Base-by-base conservation (phyloP, 2,888 invertebrate species). In the Thereva nobilitata region DNA sequence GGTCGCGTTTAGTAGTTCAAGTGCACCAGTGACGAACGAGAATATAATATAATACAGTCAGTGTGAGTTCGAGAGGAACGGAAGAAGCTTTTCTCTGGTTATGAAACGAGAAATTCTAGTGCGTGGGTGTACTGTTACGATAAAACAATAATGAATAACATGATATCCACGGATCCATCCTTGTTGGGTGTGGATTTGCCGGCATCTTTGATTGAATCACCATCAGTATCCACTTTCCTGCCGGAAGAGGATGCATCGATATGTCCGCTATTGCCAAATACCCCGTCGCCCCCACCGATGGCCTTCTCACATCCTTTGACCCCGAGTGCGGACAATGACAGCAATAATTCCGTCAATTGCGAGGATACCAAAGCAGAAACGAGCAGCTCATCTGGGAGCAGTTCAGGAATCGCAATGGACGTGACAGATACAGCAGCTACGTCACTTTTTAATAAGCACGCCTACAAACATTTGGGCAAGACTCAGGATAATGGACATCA, bases 191-290 rank as follows among this genome's bases (percentile, higher is more conserved):
- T 80, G 45, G 76, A 78, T 69, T 71, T 79, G 66, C 76, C 79
- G 7, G 71, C 74, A 37, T 74, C 77, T 1, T 71, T 80, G 3
- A 76, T 76, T 12, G 78, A 78, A 70, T 80, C 80, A 8, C 77
- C 80, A 8, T 79, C 80, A 4, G 77, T 76, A 41, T 78, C 79
- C 1, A 80, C 78, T 41, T 80, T 80, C 72, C 67, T 80, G 41
- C 78, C 79, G 47, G 89, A 87, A 68, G 88, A 88, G 70, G 84
- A 86, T 72, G 86, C 87, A 1, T 88, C 89, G 57, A 88, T 86
- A 72, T 89, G 87, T 75, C 84, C 88, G 50, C 80, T 89, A 47
- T 76, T 89, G 47, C 82, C 85, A 23, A 78, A 79, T 38, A 87
- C 87, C 5, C 86, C 85, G 56, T 86, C 86, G 0, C 84, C 86